Conservation (phyloP, 2,888 invertebrate genomes). For the Erebia aethiops region DNA sequence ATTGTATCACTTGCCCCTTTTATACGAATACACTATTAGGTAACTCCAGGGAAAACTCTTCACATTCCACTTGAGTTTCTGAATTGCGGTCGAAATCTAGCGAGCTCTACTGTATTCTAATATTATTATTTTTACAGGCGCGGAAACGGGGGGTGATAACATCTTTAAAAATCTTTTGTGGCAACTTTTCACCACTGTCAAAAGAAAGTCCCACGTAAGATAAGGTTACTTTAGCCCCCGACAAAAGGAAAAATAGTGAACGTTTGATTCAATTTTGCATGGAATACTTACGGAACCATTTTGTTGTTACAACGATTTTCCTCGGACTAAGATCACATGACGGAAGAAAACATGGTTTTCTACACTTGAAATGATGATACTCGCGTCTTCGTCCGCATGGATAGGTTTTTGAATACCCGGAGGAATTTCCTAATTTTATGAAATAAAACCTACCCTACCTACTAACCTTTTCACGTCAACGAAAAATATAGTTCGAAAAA, state of each 20-base stretch:
- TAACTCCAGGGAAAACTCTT: constrained; percentile 33
- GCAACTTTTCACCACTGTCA: constrained; percentile 24
- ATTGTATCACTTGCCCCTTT: constrained; percentile 20
- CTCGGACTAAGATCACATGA: background rate
- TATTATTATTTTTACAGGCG: constrained; percentile 36
- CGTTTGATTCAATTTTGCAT: constrained; percentile 16
- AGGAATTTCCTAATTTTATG: too few species aligned
- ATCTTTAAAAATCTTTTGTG: constrained; percentile 34
- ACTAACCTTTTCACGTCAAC: too few species aligned
- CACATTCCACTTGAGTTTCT: constrained; percentile 40
- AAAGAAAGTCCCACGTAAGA: constrained; percentile 9
- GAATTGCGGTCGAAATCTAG: constrained; percentile 39
- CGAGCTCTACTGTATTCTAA: constrained; percentile 39
- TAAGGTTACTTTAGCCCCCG: constrained; percentile 11
- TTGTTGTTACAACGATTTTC: background rate
- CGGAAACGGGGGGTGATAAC: constrained; percentile 30
- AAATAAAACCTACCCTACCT: too few species aligned
- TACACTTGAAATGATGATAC: background rate
- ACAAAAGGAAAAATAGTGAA: constrained; percentile 7
- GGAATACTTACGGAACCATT: background rate
- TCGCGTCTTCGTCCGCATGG: too few species aligned
- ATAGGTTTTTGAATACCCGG: too few species aligned
- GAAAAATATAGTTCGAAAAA: too few species aligned
- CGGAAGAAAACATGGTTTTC: background rate
- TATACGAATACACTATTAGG: constrained; percentile 35